These are phyloP conservation scores for Aptenodytes forsteri DNA, from an alignment of 2,113 vertebrate species.

Conservation along the genomic window DNA sequence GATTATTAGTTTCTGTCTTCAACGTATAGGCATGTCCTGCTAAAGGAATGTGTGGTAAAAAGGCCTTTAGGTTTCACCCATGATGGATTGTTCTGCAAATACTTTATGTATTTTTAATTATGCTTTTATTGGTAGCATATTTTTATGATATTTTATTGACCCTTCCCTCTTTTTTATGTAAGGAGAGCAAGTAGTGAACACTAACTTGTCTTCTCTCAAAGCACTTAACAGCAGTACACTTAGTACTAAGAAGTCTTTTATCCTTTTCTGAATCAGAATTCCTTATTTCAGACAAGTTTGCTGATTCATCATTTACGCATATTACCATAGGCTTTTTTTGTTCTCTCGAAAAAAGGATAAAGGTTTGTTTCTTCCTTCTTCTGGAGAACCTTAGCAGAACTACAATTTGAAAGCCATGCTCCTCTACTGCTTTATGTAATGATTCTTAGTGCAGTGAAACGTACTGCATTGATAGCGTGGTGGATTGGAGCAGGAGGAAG, in stretches of 20 bases:
- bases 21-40: neutral
- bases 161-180: conserved; percentile 2
- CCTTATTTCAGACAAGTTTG: neutral
- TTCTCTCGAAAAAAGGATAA: neutral
- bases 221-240: neutral
- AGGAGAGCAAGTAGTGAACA: neutral
- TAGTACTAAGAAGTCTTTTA: neutral
- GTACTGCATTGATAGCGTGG: neutral
- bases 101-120: neutral
- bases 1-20: neutral
- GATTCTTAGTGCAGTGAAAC: neutral
- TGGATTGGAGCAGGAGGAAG: neutral
- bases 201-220: neutral
- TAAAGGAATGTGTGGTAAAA: neutral
- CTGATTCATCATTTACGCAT: neutral
- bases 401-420: neutral
- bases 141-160: conserved; percentile 26
- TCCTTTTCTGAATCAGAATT: conserved; percentile 32
- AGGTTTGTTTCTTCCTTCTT: neutral
- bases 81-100: neutral
- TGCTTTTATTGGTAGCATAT: neutral
- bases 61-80: neutral
- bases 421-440: neutral
- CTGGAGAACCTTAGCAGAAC: neutral
- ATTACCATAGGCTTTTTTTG: neutral